Percentiles rank a stretch among this genome's conserved stretches.
Evolutionary conservation across 2,888 invertebrate species (phyloP).

Genomic region (Chaitophorus viminalis): DNA sequence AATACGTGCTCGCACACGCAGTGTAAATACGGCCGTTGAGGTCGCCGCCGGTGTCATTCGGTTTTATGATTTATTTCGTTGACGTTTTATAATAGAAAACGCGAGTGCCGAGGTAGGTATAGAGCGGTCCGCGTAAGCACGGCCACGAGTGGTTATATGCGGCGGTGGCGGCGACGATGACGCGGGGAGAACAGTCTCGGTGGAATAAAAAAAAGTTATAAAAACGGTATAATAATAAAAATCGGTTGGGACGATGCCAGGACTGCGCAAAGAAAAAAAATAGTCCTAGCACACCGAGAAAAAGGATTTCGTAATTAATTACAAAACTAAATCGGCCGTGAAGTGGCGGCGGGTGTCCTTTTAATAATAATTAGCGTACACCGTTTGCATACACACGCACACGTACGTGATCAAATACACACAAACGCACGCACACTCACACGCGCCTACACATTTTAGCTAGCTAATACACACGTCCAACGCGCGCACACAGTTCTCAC

Average conservation of each 20-base stretch:
- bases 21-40: background rate
- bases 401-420: no score
- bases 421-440: no score
- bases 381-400: background rate
- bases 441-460: no score
- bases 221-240: background rate
- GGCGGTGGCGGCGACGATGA: background rate
- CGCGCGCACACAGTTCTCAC: no score
- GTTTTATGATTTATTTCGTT: conserved; percentile 2
- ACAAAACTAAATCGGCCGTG: conserved; percentile 17
- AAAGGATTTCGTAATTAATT: conserved; percentile 10
- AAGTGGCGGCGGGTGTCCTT: background rate
- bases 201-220: background rate
- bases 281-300: background rate
- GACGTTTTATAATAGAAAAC: conserved; percentile 11
- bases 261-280: background rate
- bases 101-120: background rate
- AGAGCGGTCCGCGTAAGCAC: background rate
- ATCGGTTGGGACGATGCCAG: conserved; percentile 4
- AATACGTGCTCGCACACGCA: background rate
- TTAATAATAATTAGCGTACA: background rate
- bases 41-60: conserved; percentile 1
- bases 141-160: no score
- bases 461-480: background rate
- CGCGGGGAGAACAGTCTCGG: background rate